Evolutionary conservation across 1,140 invertebrate species (phyloP), one percentile per base, ranked within the genome.

Genomic region (Platorchestia sp.): DNA sequence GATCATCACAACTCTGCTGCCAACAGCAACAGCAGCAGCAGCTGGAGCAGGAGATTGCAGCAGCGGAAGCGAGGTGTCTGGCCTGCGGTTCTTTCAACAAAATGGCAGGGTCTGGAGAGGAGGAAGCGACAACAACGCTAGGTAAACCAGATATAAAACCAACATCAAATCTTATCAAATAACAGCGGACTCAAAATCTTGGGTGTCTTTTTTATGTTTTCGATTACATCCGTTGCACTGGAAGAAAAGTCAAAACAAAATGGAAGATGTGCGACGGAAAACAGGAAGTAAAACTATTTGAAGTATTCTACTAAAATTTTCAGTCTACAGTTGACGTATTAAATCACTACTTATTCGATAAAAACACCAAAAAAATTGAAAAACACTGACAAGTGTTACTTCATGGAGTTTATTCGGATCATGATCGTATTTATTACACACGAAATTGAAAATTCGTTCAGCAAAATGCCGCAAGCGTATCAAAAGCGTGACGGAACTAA

Each of bases 1-100:
- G 14, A 75, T 10, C 27, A 89, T 7, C 87, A 89, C 5, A 89
- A 44, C 10, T 44, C n/a, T n/a, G n/a, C n/a, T n/a, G n/a, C n/a
- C 87, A 89, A 41, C 87, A 89, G 87, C 87, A 89, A 5, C 86
- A 86, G 86, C 86, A 86, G 36, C 47, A 51, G 86, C 36, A 86
- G 36, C 86, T 14, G 86, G 7, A 86, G 89, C 19, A 42, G 89
- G n/a, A 91, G n/a, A 91, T 10, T 91, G 91, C 91, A 47, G 91
- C 43, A 41, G 43, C 91, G 91, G 91, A 93, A 93, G 45, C 91
- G 91, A 10, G 40, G 43, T n/a, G 43, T 93, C 91, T 45, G 19
- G 91, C 91, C 91, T 93, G 91, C 91, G 91, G 91, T 93, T 93
- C 43, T 93, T 47, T 10, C 40, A 93, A 93, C 91, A 93, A 93